phyloP scores from a whole-genome alignment of 2,113 vertebrate genomes.

The Lepus timidus region DNA sequence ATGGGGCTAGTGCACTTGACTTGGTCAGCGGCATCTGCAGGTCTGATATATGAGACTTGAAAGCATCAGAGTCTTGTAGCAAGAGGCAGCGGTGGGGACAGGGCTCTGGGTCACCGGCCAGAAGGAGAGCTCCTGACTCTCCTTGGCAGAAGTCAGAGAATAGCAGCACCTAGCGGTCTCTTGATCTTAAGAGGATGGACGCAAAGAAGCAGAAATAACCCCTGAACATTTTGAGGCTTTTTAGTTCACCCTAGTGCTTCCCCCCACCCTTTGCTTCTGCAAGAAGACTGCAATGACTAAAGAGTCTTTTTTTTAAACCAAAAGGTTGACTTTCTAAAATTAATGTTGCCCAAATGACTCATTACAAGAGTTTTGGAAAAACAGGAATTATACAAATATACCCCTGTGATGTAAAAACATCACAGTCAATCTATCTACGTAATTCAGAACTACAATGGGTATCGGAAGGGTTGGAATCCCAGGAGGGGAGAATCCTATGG shows the following conservation, averaged over 20 bases:
- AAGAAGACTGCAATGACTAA: background rate
- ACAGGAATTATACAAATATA: background rate
- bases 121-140: background rate
- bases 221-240: background rate
- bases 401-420: background rate
- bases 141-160: background rate
- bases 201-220: background rate
- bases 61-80: background rate
- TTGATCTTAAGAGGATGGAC: background rate
- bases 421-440: background rate
- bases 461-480: background rate
- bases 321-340: constrained; percentile 54
- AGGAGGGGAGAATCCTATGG: background rate
- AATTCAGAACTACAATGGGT: background rate
- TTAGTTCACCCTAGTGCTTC: background rate
- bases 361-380: constrained; percentile 37
- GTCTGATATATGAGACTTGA: background rate
- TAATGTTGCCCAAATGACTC: constrained; percentile 28
- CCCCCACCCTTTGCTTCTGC: background rate
- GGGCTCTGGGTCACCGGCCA: background rate
- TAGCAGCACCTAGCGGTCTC: background rate
- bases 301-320: background rate
- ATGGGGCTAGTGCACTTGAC: background rate
- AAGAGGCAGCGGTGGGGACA: background rate
- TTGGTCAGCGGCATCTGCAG: background rate